phyloP scores from a whole-genome alignment of 2,888 invertebrate genomes.

The Chrysotoxum bicinctum region DNA sequence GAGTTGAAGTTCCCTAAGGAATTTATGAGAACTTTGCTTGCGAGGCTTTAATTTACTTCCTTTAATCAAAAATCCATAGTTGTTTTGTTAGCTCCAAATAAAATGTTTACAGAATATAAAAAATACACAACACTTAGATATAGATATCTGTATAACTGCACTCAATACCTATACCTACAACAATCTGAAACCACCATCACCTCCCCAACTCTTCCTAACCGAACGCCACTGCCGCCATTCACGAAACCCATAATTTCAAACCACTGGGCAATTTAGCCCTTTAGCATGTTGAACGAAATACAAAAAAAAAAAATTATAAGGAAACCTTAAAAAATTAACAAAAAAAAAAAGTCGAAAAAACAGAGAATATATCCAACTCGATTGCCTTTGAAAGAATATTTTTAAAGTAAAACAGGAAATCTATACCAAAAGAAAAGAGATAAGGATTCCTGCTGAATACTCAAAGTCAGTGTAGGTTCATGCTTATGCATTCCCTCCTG shows the following conservation, averaged over 20 bases:
- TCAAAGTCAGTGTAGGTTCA: constrained; percentile 3
- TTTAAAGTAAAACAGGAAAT: constrained; percentile 61
- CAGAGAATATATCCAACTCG: background rate
- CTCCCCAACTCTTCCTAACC: constrained; percentile 14
- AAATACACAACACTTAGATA: background rate
- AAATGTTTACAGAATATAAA: background rate
- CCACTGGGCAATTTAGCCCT: constrained; percentile 82
- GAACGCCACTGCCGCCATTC: constrained; percentile 53
- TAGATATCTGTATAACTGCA: background rate
- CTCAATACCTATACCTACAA: background rate
- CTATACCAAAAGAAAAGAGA: constrained; percentile 40
- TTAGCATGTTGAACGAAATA: constrained; percentile 77
- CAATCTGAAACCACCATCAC: constrained; percentile 32
- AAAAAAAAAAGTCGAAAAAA: background rate
- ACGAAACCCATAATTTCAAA: constrained; percentile 81
- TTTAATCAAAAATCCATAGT: constrained; percentile 63
- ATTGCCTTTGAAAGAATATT: constrained; percentile 27
- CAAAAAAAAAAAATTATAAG: constrained; percentile 14
- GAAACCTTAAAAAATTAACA: background rate
- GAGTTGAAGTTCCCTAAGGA: constrained; percentile 35
- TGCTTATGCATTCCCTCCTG: constrained; percentile 31
- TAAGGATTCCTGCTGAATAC: constrained; percentile 53
- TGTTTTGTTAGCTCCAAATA: constrained; percentile 17
- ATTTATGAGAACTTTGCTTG: constrained; percentile 37
- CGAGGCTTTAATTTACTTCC: constrained; percentile 40